Percentiles rank a stretch among this genome's conserved stretches.
Conservation (phyloP, 2,797 vertebrate species). For the Streptopelia turtur region DNA sequence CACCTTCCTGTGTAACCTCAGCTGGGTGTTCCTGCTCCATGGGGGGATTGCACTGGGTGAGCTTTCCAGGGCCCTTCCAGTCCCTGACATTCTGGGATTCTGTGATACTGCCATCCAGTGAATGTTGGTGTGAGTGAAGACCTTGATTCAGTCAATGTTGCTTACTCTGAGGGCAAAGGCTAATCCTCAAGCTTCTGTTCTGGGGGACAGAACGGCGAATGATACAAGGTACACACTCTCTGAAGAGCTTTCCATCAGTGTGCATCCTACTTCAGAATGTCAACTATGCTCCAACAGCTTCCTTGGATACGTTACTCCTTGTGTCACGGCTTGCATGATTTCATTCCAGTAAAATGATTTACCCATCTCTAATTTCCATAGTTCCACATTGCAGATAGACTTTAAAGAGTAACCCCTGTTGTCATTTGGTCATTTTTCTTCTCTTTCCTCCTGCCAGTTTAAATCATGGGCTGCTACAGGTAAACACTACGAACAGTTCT, state of each 20-base stretch:
- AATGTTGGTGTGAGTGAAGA: background rate
- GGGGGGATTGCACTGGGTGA: no score
- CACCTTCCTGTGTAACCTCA: no score
- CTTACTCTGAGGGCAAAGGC: background rate
- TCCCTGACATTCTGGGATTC: no score
- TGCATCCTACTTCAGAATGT: background rate
- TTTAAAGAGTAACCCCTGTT: background rate
- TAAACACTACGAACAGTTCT: background rate
- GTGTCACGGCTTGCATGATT: background rate
- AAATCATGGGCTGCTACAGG: background rate
- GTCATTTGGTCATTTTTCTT: background rate
- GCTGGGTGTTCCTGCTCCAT: no score
- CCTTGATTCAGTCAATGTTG: background rate
- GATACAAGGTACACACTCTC: background rate
- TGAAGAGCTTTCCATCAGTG: background rate
- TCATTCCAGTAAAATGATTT: background rate
- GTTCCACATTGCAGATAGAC: background rate
- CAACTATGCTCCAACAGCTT: background rate
- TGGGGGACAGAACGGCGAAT: accelerated
- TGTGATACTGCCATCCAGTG: no score
- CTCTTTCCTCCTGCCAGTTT: background rate
- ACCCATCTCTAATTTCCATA: background rate
- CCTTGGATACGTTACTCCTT: background rate
- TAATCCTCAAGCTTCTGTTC: background rate
- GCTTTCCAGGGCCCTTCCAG: no score